Percentiles rank a stretch among this genome's conserved stretches.
These are phyloP conservation scores for Macaria notata DNA, from an alignment of 2,888 invertebrate species.

Conservation along the genomic window DNA sequence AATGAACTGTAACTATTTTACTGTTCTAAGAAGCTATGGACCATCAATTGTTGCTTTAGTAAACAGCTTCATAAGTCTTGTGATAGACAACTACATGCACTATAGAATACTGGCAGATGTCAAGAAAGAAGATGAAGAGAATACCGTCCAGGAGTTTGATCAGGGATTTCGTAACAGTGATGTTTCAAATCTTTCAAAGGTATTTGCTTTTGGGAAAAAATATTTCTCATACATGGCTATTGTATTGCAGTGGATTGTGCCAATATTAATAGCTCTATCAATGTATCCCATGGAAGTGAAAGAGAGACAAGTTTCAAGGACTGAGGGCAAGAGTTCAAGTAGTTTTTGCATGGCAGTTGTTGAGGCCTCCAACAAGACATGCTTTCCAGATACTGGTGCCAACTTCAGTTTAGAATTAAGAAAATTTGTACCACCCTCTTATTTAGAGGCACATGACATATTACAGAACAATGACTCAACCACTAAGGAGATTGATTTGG, in stretches of 20 bases:
- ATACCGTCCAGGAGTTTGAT: constrained; percentile 49
- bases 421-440: constrained; percentile 46
- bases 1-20: constrained; percentile 52
- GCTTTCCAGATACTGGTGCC: constrained; percentile 34
- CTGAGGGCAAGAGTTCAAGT: constrained; percentile 42
- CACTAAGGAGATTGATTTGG: constrained; percentile 44
- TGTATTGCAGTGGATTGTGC: constrained; percentile 64
- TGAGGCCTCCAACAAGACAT: constrained; percentile 51
- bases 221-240: constrained; percentile 61
- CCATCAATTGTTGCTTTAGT: constrained; percentile 67
- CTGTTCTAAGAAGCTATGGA: constrained; percentile 62
- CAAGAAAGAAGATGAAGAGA: constrained; percentile 55
- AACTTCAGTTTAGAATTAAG: constrained; percentile 47
- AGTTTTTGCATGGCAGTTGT: constrained; percentile 61
- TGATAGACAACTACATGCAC: constrained; percentile 73
- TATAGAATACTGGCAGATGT: constrained; percentile 58
- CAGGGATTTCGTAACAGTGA: constrained; percentile 10
- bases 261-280: constrained; percentile 56
- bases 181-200: constrained; percentile 22
- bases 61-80: constrained; percentile 67
- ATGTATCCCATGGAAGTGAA: constrained; percentile 67
- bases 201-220: constrained; percentile 49
- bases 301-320: constrained; percentile 42
- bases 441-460: constrained; percentile 53
- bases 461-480: constrained; percentile 40